A percentile compares a stretch with the other conserved stretches of the same genome.
These are phyloP conservation scores for Trichogramma pretiosum DNA, from an alignment of 1,140 invertebrate genomes.

Conservation along the genomic window DNA sequence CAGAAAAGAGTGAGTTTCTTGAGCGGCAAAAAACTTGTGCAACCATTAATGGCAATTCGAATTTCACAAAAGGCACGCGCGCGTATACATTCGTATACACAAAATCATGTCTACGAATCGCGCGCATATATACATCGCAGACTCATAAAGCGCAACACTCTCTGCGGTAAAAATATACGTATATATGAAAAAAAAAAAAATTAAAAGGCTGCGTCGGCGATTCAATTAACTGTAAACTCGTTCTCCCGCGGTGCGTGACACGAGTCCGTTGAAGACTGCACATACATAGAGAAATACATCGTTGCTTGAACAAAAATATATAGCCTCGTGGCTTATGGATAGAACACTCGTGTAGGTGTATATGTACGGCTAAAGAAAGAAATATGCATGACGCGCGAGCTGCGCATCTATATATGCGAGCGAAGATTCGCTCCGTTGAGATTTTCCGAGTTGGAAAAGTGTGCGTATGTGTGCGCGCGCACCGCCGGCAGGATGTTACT, in stretches of 20 bases:
- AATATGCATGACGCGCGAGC: neutral
- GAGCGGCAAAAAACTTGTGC: too few relatives aligned
- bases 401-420: too few relatives aligned
- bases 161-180: too few relatives aligned
- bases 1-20: too few relatives aligned
- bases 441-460: constrained; percentile 8
- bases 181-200: neutral
- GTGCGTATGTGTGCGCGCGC: neutral
- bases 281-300: too few relatives aligned
- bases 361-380: neutral
- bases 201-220: constrained; percentile 13
- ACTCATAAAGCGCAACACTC: neutral
- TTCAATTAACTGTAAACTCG: constrained; percentile 17
- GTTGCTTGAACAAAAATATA: too few relatives aligned
- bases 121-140: too few relatives aligned
- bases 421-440: neutral
- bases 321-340: too few relatives aligned
- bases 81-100: too few relatives aligned
- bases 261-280: neutral
- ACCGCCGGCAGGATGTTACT: too few relatives aligned
- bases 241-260: constrained; percentile 5
- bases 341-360: neutral
- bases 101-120: too few relatives aligned
- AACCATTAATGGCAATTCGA: too few relatives aligned
- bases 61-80: constrained; percentile 4